phyloP scores from a whole-genome alignment of 1,140 invertebrate genomes.

The Sipha flava region DNA sequence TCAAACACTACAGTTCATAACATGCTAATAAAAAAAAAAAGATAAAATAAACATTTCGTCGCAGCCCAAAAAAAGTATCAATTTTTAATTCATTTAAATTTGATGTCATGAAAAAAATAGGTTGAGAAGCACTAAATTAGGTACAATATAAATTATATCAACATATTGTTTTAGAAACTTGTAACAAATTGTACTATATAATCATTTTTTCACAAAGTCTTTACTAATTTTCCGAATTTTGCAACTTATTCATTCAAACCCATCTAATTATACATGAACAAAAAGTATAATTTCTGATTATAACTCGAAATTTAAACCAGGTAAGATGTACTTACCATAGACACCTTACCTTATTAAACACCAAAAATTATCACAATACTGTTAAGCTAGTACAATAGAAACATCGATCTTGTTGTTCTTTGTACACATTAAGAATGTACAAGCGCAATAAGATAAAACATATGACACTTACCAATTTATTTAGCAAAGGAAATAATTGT shows the following conservation, averaged over 20 bases:
- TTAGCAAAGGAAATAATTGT: conserved; percentile 2
- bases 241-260: not conserved
- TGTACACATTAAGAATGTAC: not conserved
- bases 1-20: too few relatives aligned
- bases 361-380: conserved; percentile 4
- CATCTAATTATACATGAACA: not conserved
- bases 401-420: not conserved
- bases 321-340: conserved; percentile 21
- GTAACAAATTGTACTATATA: too few relatives aligned
- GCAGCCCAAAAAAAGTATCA: too few relatives aligned
- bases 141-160: too few relatives aligned
- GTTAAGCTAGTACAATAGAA: conserved; percentile 2
- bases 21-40: too few relatives aligned
- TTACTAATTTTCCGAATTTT: too few relatives aligned
- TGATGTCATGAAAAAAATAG: too few relatives aligned
- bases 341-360: conserved; percentile 18
- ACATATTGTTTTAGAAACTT: too few relatives aligned
- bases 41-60: too few relatives aligned
- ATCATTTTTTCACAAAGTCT: too few relatives aligned
- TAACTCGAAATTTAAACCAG: not conserved
- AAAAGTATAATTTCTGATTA: not conserved
- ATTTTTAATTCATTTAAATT: too few relatives aligned
- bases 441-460: not conserved
- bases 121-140: too few relatives aligned
- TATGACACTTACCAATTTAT: conserved; percentile 3